Conservation (phyloP, 2,888 invertebrate genomes). For the Trachelus stipa region DNA sequence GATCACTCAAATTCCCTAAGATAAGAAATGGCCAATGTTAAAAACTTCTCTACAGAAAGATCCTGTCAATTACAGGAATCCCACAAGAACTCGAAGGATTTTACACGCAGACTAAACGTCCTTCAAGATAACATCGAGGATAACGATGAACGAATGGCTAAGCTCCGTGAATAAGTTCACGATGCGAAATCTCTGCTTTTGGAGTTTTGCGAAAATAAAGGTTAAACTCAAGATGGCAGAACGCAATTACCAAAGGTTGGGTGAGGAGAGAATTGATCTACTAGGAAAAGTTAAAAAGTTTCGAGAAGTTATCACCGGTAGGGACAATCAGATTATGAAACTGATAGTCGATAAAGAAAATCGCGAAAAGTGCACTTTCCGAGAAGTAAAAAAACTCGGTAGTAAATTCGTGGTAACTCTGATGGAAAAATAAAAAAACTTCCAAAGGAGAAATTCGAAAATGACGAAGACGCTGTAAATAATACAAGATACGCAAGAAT, state of each 20-base stretch:
- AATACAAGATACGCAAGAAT: background rate
- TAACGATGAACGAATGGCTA: background rate
- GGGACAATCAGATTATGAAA: constrained; percentile 29
- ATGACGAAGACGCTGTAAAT: background rate
- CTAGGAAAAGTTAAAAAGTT: constrained; percentile 29
- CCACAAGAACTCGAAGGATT: background rate
- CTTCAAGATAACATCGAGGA: background rate
- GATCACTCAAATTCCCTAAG: constrained; percentile 19
- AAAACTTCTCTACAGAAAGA: constrained; percentile 16
- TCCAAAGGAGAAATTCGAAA: background rate
- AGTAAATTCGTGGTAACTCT: background rate
- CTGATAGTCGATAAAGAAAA: constrained; percentile 26
- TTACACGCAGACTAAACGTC: background rate
- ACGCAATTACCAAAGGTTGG: constrained; percentile 2
- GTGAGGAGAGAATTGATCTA: constrained; percentile 27
- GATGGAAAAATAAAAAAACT: constrained; percentile 1
- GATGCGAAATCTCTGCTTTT: background rate
- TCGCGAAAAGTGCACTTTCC: background rate
- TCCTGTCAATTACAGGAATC: background rate
- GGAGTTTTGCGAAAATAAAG: background rate
- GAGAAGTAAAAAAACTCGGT: constrained; percentile 18
- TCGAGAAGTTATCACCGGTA: constrained; percentile 25
- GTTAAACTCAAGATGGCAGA: background rate
- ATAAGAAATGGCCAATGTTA: constrained; percentile 25
- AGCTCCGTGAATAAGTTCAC: background rate